Conservation (phyloP, 2,113 vertebrate genomes). For the Castor canadensis region DNA sequence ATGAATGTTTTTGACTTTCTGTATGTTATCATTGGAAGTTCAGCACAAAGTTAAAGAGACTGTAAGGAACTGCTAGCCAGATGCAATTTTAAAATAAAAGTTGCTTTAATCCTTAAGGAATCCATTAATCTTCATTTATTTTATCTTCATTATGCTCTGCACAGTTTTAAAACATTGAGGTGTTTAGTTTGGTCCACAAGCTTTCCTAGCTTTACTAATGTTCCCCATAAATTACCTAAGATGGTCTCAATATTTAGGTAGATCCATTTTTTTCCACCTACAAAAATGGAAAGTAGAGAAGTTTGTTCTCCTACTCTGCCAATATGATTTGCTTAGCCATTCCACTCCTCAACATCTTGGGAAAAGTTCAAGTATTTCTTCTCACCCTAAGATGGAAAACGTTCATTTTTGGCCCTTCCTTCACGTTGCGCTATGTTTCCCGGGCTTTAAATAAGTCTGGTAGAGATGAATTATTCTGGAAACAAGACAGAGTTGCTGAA, state of each 20-base stretch:
- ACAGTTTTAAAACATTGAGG: not conserved
- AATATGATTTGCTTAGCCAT: not conserved
- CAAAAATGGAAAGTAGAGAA: conserved; percentile 9
- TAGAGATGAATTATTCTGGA: conserved; percentile 52
- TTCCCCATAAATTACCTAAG: conserved; percentile 18
- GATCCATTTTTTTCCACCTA: conserved; percentile 1
- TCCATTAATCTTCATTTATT: conserved; percentile 50
- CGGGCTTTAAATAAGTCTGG: not conserved
- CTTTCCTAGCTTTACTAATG: not conserved
- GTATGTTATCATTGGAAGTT: not conserved
- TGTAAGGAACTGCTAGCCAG: not conserved
- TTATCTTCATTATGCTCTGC: conserved; percentile 5
- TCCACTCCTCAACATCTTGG: not conserved
- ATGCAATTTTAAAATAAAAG: conserved; percentile 14
- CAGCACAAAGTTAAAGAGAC: not conserved
- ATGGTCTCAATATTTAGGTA: not conserved
- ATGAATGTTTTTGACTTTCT: not conserved
- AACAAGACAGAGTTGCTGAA: conserved; percentile 49
- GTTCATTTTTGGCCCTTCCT: conserved; percentile 15
- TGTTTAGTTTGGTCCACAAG: conserved; percentile 14
- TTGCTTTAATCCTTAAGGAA: conserved; percentile 21
- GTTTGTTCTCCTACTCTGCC: not conserved
- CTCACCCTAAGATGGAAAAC: not conserved
- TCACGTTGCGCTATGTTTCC: not conserved
- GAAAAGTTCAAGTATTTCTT: conserved; percentile 4